These are phyloP conservation scores for Papilio polyxenes DNA, from an alignment of 1,140 invertebrate species.

Conservation along the genomic window DNA sequence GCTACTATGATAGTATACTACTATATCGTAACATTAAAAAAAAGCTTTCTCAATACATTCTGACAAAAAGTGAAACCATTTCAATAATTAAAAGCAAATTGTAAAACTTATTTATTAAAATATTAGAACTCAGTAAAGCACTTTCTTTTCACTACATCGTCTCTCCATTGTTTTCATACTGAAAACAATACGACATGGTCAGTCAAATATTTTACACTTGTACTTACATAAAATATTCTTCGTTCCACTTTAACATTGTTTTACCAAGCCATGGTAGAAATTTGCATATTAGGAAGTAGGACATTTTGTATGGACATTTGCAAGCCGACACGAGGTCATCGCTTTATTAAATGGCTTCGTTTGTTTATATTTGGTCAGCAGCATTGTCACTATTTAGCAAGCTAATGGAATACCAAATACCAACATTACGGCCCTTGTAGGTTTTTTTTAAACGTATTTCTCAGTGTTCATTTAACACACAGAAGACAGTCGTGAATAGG, in stretches of 20 bases:
- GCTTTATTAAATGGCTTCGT: conserved; percentile 47
- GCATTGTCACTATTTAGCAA: background rate
- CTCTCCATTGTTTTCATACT: conserved; percentile 6
- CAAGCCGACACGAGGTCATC: conserved; percentile 61
- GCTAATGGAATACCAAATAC: background rate
- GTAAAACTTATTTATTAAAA: background rate
- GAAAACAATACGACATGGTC: conserved; percentile 18
- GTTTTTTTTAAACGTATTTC: no score
- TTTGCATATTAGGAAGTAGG: conserved; percentile 77
- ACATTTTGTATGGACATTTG: conserved; percentile 66
- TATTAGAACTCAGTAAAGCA: background rate
- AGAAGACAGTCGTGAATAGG: no score
- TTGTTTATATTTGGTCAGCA: conserved; percentile 42
- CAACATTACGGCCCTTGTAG: background rate
- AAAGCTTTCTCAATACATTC: no score
- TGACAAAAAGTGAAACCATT: background rate
- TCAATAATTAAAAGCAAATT: background rate
- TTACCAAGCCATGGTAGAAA: conserved; percentile 63
- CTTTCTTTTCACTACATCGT: conserved; percentile 30
- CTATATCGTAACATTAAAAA: no score
- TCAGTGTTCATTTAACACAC: no score
- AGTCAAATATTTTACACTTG: conserved; percentile 20
- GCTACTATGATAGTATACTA: background rate
- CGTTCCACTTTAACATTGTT: conserved; percentile 69
- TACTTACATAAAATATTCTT: conserved; percentile 47